phyloP scores from a whole-genome alignment of 2,797 vertebrate species.

The Lerista edwardsae region DNA sequence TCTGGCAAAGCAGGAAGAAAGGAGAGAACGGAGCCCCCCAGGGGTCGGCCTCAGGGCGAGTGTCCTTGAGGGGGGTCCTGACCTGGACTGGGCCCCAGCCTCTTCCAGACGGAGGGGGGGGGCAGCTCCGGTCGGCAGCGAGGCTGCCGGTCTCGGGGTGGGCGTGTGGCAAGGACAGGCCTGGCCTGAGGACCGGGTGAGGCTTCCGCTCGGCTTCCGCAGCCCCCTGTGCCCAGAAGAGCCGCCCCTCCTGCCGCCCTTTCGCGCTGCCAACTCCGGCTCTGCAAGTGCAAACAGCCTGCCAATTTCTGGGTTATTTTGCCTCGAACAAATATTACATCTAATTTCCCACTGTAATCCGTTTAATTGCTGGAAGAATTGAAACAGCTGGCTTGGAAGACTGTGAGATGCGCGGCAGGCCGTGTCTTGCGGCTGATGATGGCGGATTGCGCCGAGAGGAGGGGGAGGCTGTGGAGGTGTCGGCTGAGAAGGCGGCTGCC shows the following conservation, averaged over 20 bases:
- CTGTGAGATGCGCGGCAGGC: conserved; percentile 46
- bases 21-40: too few relatives aligned
- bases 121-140: too few relatives aligned
- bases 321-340: conserved; percentile 51
- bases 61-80: too few relatives aligned
- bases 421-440: conserved; percentile 58
- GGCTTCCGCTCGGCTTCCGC: too few relatives aligned
- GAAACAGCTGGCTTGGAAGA: conserved; percentile 65
- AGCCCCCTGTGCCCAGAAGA: not conserved
- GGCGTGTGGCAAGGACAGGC: too few relatives aligned
- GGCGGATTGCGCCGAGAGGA: conserved; percentile 53
- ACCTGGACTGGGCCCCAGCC: too few relatives aligned
- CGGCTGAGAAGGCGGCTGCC: conserved; percentile 51
- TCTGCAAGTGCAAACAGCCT: not conserved
- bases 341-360: conserved; percentile 62
- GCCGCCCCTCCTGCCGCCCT: not conserved
- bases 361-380: conserved; percentile 64
- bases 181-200: too few relatives aligned
- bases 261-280: not conserved
- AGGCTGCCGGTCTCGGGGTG: too few relatives aligned
- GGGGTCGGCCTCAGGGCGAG: too few relatives aligned
- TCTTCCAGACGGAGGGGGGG: too few relatives aligned
- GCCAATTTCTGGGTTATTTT: conserved; percentile 37
- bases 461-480: conserved; percentile 47
- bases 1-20: too few relatives aligned